Conservation (phyloP, 1,140 invertebrate genomes). For the Solenopsis invicta region DNA sequence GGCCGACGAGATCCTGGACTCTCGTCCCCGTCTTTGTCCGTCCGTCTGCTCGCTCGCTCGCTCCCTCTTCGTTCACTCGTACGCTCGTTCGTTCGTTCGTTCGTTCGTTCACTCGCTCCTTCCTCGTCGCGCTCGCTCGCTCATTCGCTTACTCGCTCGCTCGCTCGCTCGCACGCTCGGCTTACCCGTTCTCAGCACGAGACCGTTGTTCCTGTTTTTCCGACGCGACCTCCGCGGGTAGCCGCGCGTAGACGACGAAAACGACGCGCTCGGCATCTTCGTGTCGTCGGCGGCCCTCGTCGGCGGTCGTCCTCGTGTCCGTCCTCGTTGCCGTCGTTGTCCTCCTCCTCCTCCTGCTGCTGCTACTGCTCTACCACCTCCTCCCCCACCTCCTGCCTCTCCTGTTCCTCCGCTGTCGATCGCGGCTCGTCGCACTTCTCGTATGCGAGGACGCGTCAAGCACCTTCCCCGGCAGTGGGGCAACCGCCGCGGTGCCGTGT, state of each 20-base stretch:
- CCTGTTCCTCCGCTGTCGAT: conserved; percentile 19
- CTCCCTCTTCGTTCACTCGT: conserved; percentile 8
- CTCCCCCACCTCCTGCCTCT: neutral
- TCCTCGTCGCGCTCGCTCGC: neutral
- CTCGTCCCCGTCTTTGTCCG: conserved; percentile 34
- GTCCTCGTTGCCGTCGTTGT: conserved; percentile 49
- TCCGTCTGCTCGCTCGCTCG: conserved; percentile 3
- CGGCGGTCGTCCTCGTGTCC: conserved; percentile 60
- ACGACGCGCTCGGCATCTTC: conserved; percentile 96
- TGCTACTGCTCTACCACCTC: neutral
- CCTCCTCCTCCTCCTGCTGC: neutral
- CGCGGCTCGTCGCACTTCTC: conserved; percentile 27
- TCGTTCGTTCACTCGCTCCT: conserved; percentile 4
- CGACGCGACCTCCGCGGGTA: conserved; percentile 94
- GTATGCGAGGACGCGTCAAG: conserved; percentile 1
- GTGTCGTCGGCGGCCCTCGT: conserved; percentile 60
- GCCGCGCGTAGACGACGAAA: conserved; percentile 93
- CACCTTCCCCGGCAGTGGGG: conserved; percentile 31
- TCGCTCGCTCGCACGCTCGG: neutral
- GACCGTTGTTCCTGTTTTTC: conserved; percentile 93
- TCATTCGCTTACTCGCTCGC: neutral
- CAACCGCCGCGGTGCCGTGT: conserved; percentile 22
- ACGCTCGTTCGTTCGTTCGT: neutral
- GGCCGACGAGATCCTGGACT: no score
- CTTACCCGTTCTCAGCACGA: conserved; percentile 90